Conservation (phyloP, 1,140 invertebrate species). For the Anadara kagoshimensis region DNA sequence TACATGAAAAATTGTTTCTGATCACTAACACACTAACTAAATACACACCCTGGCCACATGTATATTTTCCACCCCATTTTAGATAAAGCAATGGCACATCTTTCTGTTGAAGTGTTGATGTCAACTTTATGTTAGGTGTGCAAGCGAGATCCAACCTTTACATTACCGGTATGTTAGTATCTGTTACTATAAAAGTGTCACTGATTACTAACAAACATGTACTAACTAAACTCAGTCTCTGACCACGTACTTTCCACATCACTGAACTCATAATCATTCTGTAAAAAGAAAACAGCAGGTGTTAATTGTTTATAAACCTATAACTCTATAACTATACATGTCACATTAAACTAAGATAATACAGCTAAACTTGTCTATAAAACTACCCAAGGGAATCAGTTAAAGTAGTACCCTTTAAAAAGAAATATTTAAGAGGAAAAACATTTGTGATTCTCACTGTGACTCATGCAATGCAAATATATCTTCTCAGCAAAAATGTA, state of each 20-base stretch:
- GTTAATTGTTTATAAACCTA: background rate
- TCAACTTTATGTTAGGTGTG: too few relatives aligned
- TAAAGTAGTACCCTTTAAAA: background rate
- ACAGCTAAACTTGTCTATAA: background rate
- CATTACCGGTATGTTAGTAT: too few relatives aligned
- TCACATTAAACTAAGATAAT: background rate
- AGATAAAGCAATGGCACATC: too few relatives aligned
- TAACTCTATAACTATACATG: background rate
- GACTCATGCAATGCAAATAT: background rate
- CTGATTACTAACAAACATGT: too few relatives aligned
- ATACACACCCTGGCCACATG: too few relatives aligned
- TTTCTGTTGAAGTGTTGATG: too few relatives aligned
- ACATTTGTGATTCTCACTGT: background rate
- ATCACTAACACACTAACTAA: too few relatives aligned
- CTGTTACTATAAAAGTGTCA: too few relatives aligned
- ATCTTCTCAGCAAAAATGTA: background rate
- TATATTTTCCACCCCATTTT: too few relatives aligned
- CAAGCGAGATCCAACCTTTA: too few relatives aligned
- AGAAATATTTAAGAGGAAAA: background rate
- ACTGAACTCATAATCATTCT: conserved; percentile 66
- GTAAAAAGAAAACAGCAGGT: conserved; percentile 14
- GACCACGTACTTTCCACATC: conserved; percentile 68
- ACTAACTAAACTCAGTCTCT: conserved; percentile 57
- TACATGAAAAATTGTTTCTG: too few relatives aligned
- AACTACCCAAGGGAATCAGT: background rate